phyloP scores from a whole-genome alignment of 2,797 vertebrate genomes.

The Pachyuromys duprasi region DNA sequence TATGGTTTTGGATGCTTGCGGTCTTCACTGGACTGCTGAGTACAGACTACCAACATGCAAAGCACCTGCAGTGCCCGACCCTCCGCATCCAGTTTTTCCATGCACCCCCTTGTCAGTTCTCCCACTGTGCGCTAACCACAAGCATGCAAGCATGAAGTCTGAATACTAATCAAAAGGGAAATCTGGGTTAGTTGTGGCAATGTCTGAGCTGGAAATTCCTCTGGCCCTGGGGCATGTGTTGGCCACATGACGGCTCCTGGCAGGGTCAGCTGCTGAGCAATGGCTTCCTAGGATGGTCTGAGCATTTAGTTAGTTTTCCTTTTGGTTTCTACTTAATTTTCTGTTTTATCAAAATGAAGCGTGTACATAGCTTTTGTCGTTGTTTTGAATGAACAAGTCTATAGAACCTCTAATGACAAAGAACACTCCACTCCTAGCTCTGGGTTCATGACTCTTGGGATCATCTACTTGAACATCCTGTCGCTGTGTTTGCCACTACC shows the following conservation, averaged over 20 bases:
- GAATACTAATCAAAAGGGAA: conserved; percentile 41
- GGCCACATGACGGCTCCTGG: conserved; percentile 47
- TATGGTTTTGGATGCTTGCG: not conserved
- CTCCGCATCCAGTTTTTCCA: conserved; percentile 5
- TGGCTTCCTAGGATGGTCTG: conserved; percentile 2
- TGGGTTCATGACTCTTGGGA: not conserved
- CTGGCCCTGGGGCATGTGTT: conserved; percentile 26
- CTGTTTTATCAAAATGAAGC: conserved; percentile 50
- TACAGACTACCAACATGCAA: not conserved
- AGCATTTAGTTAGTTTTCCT: conserved; percentile 13
- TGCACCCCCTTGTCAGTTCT: not conserved
- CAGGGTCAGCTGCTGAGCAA: not conserved
- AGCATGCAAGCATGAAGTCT: conserved; percentile 36
- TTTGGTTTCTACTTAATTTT: conserved; percentile 52
- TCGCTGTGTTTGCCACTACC: not conserved
- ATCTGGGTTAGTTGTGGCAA: conserved; percentile 17
- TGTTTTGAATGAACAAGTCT: not conserved
- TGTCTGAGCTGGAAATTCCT: conserved; percentile 49
- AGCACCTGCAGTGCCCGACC: conserved; percentile 60
- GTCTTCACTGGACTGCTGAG: conserved; percentile 20
- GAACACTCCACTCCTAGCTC: not conserved
- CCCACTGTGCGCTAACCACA: conserved; percentile 52
- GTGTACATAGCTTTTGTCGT: not conserved
- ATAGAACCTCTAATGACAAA: not conserved
- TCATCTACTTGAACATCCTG: not conserved